Base-by-base conservation (phyloP, 2,113 vertebrate genomes). In the Xiphophorus couchianus region DNA sequence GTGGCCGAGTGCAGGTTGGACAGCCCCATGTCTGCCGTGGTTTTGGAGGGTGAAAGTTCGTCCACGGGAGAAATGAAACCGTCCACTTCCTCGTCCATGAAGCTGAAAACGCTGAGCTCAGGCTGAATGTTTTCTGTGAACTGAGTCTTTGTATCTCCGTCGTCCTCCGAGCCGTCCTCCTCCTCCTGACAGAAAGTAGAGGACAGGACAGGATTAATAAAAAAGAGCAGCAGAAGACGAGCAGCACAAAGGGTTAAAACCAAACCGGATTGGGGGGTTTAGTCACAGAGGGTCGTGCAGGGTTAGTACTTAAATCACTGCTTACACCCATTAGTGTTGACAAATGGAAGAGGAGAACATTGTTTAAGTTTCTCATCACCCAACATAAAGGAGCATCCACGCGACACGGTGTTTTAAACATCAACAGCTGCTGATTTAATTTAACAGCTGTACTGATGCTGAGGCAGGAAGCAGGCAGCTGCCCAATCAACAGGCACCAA, bases 1-100 rank as follows among this genome's bases (percentile, higher is more conserved):
- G 96, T 96, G 76, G 98, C 98, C 0, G 97, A 95, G 76, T 99
- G 98, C 73, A 99, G 95, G 86, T 97, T 99, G 62, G 97, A 98
- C 77, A 99, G 95, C 29, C 95, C 95, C 82, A 96, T 96, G 82
- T 99, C 98, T 3, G 93, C 96, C 61, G 82, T 94, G 92, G 91
- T 95, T 86, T 94, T 94, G 31, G 96, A 93, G 2, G 97, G 94
- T 0, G 96, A 93, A 33, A 96, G 95, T 1, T 99, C 97, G 17
- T 99, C 98, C 84, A 97, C 94, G 0, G 98, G 98, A 0, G 98
- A 98, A 78, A 98, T 95, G 82, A 98, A 99, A 12, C 96, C 96
- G 0, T 98, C 97, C 10, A 89, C 84, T 2, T 97, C 97, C 60
- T 98, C 97, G 29, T 99, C 98, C 19, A 97, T 93, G 84, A 98